Evolutionary conservation across 2,113 vertebrate species (phyloP), one percentile per base, ranked within the genome.

Genomic region (Actinemys pallida): DNA sequence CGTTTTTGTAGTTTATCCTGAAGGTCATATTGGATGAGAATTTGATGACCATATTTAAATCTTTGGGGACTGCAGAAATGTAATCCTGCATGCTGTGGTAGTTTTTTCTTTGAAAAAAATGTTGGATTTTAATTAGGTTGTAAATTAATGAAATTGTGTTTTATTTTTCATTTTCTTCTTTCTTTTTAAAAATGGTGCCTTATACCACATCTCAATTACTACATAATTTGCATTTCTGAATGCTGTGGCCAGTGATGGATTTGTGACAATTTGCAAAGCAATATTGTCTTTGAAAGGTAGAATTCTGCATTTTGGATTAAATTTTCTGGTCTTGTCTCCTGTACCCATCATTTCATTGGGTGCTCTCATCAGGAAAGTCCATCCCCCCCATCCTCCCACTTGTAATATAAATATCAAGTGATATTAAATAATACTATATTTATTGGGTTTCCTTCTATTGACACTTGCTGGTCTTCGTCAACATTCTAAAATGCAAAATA

Each of bases 361-460:
- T 5, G 50, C 8, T 56, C 5, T 10, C 25, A n/a, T 35, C 35
- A 50, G 27, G 89, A 54, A 35, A 54, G 35, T 81, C 35, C 7
- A 1, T 10, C 59, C 59, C 6, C 20, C 59, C 29, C 6, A 2
- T 6, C 6, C 54, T 14, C 3, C 20, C 4, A 8, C 2, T n/a
- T 76, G 42, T 42, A 57, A 14, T 62, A 35, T 10, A 54, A 69
- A 31, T 57, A 2, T 75, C 42, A 4, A 2, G 0, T 69, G 39
- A 31, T 45, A 62, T 62, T 35, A 31, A 62, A 29, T 3, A 62
- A 62, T 10, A n/a, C 20, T 3, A 10, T 56, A 9, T 50, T 75
- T 80, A 35, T 53, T 49, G 35, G 88, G n/a, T 47, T n/a, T n/a
- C 16, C 16, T 69, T 35, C 35, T 69, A n/a, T n/a, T 69, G 62